Percentiles rank a stretch among this genome's conserved stretches.
Conservation (phyloP, 1,140 invertebrate genomes). For the Psilanteris sp. region DNA sequence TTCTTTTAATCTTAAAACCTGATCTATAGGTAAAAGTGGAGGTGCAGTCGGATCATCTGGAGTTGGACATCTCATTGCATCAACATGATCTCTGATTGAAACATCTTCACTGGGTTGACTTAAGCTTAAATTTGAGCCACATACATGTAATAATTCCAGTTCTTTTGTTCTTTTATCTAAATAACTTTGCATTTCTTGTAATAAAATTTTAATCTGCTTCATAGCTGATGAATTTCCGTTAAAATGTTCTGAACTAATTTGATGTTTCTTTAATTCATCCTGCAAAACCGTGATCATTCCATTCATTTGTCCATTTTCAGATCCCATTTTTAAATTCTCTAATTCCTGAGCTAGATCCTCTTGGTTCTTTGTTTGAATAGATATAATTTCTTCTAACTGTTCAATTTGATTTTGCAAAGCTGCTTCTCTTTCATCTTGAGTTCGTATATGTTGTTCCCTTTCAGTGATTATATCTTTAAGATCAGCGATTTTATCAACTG, state of each 20-base stretch:
- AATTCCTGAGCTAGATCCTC: conserved; percentile 81
- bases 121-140: conserved; percentile 81
- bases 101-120: conserved; percentile 89
- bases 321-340: conserved; percentile 78
- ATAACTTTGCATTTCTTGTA: conserved; percentile 82
- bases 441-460: conserved; percentile 85
- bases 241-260: conserved; percentile 81
- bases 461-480: conserved; percentile 88
- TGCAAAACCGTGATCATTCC: conserved; percentile 81
- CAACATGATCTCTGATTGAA: conserved; percentile 84
- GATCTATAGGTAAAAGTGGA: conserved; percentile 80
- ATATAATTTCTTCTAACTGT: conserved; percentile 79
- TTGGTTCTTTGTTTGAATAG: conserved; percentile 81
- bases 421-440: conserved; percentile 80
- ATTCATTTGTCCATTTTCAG: conserved; percentile 78
- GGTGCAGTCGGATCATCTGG: conserved; percentile 76
- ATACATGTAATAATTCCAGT: conserved; percentile 84
- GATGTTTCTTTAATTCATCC: conserved; percentile 82
- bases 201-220: conserved; percentile 80
- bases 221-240: conserved; percentile 79
- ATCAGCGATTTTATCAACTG: conserved; percentile 86
- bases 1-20: conserved; percentile 83
- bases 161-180: conserved; percentile 85
- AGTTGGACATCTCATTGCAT: conserved; percentile 72
- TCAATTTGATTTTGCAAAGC: conserved; percentile 78